A percentile compares a stretch with the other conserved stretches of the same genome.
Conservation (phyloP, 2,797 vertebrate genomes). For the Phyllotis vaccarum region DNA sequence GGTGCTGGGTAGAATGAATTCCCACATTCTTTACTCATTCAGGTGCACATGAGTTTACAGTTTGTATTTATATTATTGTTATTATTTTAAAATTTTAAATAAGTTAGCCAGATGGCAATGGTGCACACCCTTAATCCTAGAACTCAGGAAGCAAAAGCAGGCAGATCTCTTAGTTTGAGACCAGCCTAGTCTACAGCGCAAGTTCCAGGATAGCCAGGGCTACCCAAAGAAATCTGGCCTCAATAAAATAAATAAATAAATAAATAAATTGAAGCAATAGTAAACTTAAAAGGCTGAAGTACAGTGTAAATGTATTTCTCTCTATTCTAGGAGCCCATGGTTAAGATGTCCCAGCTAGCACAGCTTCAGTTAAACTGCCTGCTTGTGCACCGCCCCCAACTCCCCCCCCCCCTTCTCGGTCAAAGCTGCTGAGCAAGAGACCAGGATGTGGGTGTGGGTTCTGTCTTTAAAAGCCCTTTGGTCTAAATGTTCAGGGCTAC, state of each 20-base stretch:
- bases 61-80: neutral
- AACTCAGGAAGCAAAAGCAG: neutral
- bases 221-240: neutral
- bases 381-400: neutral
- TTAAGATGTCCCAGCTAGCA: neutral
- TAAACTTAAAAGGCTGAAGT: neutral
- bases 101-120: neutral
- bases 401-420: too few species aligned
- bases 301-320: neutral
- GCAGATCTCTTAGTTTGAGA: neutral
- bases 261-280: slow-evolving; percentile 35
- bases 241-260: neutral
- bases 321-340: neutral
- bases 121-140: neutral
- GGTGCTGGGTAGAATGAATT: slow-evolving; percentile 21
- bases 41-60: neutral
- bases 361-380: neutral
- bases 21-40: neutral
- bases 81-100: neutral
- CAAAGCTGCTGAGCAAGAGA: neutral
- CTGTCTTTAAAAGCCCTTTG: neutral
- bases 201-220: neutral
- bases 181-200: neutral
- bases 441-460: too few species aligned
- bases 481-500: neutral